phyloP scores from a whole-genome alignment of 2,113 vertebrate species.

The Donacobius atricapilla region DNA sequence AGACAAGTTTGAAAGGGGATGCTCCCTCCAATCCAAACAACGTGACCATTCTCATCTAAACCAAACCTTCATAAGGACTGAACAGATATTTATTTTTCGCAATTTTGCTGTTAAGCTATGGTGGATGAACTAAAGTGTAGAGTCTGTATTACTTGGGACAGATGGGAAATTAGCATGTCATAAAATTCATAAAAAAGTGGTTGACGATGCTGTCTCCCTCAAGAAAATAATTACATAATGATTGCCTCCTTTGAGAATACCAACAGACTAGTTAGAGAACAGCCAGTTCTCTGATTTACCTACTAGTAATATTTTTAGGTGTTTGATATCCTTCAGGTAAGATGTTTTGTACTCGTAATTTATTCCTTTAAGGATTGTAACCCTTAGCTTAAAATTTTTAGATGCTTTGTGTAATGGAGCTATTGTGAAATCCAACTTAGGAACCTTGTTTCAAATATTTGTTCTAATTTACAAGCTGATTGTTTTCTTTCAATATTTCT shows the following conservation, averaged over 20 bases:
- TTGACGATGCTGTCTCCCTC: conserved; percentile 64
- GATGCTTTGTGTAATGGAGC: background rate
- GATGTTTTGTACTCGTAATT: background rate
- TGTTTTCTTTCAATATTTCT: background rate
- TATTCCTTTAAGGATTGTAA: background rate
- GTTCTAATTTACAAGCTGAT: background rate
- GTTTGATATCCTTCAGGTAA: background rate
- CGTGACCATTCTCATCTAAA: conserved; percentile 18
- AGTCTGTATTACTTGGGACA: conserved; percentile 60
- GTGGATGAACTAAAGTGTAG: conserved; percentile 61
- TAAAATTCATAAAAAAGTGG: conserved; percentile 73
- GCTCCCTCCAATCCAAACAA: background rate
- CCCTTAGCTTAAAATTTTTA: background rate
- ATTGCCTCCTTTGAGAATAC: conserved; percentile 52
- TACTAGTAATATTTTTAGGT: background rate
- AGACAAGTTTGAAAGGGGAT: background rate
- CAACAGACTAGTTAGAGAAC: background rate
- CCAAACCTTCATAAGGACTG: conserved; percentile 53
- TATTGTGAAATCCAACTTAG: background rate
- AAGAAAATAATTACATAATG: conserved; percentile 70
- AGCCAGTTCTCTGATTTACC: background rate
- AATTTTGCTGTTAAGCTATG: conserved; percentile 51
- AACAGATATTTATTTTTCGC: conserved; percentile 45
- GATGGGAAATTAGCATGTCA: conserved; percentile 79
- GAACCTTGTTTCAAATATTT: background rate